Percentiles rank a stretch among this genome's conserved stretches.
phyloP scores from a whole-genome alignment of 2,113 vertebrate genomes.

The Pelodiscus sinensis region DNA sequence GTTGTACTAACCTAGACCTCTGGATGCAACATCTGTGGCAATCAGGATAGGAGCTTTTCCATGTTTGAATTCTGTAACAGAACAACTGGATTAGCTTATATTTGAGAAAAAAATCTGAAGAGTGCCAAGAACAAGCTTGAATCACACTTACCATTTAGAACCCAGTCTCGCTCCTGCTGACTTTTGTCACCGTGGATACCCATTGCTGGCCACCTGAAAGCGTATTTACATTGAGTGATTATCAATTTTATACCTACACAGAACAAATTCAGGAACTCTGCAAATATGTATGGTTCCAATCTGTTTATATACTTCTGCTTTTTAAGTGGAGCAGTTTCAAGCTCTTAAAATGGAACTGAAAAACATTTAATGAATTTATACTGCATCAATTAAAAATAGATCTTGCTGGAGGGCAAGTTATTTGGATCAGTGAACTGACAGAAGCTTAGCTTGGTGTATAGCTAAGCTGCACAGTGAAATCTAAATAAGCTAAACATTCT shows the following conservation, averaged over 20 bases:
- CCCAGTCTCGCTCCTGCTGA: conserved; percentile 98
- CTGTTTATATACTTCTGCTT: background rate
- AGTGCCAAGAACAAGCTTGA: accelerated
- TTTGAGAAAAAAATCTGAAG: background rate
- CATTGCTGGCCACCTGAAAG: conserved; percentile 95
- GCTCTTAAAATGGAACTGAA: background rate
- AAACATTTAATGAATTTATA: background rate
- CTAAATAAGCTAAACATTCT: background rate
- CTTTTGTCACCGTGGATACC: conserved; percentile 99
- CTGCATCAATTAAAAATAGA: too few species aligned
- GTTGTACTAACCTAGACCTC: conserved; percentile 97
- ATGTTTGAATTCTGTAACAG: conserved; percentile 93
- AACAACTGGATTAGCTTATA: background rate
- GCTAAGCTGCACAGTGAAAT: background rate
- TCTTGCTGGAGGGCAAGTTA: accelerated
- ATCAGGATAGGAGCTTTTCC: conserved; percentile 99
- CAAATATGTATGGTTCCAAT: too few species aligned
- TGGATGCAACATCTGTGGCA: conserved; percentile 97
- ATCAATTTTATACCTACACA: too few species aligned
- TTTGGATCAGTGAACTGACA: too few species aligned
- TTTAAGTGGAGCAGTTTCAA: background rate
- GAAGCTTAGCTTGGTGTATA: too few species aligned
- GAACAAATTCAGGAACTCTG: background rate
- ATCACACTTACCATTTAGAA: conserved; percentile 91
- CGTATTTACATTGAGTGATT: background rate